Conservation (phyloP, 23 tunicate genomes). For the Trididemnum miniatum region DNA sequence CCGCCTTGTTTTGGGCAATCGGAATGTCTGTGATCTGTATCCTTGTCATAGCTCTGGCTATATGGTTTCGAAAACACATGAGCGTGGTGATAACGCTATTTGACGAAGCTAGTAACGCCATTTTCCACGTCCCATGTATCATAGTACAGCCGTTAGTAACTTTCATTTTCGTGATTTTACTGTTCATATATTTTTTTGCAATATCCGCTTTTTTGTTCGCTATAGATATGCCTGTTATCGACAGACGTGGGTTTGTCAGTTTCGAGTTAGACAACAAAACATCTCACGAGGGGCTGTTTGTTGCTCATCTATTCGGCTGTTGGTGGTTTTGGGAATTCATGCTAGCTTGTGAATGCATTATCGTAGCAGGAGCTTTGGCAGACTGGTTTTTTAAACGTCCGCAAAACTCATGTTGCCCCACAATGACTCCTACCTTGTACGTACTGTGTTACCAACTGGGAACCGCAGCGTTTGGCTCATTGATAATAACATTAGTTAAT, state of each 20-base stretch:
- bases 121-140: slow-evolving; percentile 60
- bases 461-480: slow-evolving; percentile 37
- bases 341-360: slow-evolving; percentile 59
- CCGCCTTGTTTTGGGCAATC: not conserved
- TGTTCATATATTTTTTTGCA: slow-evolving; percentile 21
- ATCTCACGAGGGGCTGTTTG: slow-evolving; percentile 12
- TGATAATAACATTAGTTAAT: slow-evolving; percentile 30
- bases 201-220: slow-evolving; percentile 23
- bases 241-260: slow-evolving; percentile 51
- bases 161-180: slow-evolving; percentile 5
- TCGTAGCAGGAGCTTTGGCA: slow-evolving; percentile 53
- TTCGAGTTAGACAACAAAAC: slow-evolving; percentile 8
- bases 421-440: not conserved
- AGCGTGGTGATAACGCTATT: slow-evolving; percentile 50
- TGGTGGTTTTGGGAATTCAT: slow-evolving; percentile 68
- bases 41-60: slow-evolving; percentile 28
- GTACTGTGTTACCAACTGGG: slow-evolving; percentile 43
- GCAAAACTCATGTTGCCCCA: not conserved
- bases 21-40: not conserved
- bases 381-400: slow-evolving; percentile 48
- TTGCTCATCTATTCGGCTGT: slow-evolving; percentile 35
- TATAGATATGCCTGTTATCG: slow-evolving; percentile 36
- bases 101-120: slow-evolving; percentile 74
- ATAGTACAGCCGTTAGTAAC: slow-evolving; percentile 68
- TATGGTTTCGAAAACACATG: slow-evolving; percentile 71